Base-by-base conservation (phyloP, 35 echinoderm and acorn worm species). In the Stichopus chloronotus region DNA sequence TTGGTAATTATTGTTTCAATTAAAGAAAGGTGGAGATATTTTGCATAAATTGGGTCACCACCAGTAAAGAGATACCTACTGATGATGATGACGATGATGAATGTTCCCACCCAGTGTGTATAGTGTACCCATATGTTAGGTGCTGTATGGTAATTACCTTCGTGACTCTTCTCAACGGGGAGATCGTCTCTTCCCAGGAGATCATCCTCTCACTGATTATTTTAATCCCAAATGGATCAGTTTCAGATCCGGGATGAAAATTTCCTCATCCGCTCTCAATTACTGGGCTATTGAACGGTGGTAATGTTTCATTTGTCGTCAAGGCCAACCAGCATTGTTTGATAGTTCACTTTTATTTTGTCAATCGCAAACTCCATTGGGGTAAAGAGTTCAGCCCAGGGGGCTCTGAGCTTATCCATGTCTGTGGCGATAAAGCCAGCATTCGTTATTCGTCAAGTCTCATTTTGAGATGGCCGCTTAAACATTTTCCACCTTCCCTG, bases 381-480 rank as follows among this genome's bases (percentile, higher is more conserved):
- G 19, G 69, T 74, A 74, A n/a, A 5, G 22, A n/a, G 59, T 14
- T 14, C 59, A 74, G 69, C 69, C 17, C 69, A 5, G 12, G 22
- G 69, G 17, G n/a, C 22, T 43, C 22, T 74, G 19, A 74, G 6
- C 22, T 74, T 74, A 20, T 16, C 17, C 69, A 74, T 20, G 13
- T 74, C 17, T 74, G 69, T 7, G 69, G 14, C 69, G 17, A 74
- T 14, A 74, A 74, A 7, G 17, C 13, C 6, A 7, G 19, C 69
- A n/a, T 74, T 74, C 69, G 17, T 74, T 74, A 74, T 74, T 74
- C 13, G 69, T 74, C 69, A 19, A 74, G 19, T 74, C 69, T 74
- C 19, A 74, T 74, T 74, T 74, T 21, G 7, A 74, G 19, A 20
- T 20, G n/a, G 69, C 6, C 17, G 3, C 17, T n/a, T 3, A 74